These are phyloP conservation scores for Mellivora capensis DNA, from an alignment of 2,113 vertebrate species.

Conservation along the genomic window DNA sequence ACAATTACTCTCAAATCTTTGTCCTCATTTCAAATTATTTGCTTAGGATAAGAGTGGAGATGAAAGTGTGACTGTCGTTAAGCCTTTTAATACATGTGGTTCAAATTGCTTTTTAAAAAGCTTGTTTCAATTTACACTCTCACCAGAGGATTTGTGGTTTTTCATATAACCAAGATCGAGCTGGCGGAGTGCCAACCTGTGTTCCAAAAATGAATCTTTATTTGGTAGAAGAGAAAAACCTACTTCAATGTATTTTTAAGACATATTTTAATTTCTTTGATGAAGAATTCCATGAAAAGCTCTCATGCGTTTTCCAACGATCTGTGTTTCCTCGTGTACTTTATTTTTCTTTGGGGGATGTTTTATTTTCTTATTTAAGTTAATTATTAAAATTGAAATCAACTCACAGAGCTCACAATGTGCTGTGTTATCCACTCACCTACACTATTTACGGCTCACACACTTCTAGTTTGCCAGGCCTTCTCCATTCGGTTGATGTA, in stretches of 20 bases:
- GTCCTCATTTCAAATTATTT: slow-evolving; percentile 34
- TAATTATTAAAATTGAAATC: not conserved
- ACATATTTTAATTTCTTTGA: not conserved
- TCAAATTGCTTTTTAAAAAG: slow-evolving; percentile 43
- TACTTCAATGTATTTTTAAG: not conserved
- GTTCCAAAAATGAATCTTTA: not conserved
- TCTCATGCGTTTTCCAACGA: not conserved
- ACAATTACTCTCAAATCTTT: not conserved
- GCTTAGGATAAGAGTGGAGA: not conserved
- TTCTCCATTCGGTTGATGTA: not conserved
- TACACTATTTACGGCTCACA: not conserved
- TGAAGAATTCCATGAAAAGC: not conserved
- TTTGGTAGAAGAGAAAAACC: not conserved
- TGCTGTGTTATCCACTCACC: not conserved
- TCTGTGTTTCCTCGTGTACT: not conserved
- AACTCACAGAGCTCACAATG: not conserved
- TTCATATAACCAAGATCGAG: not conserved
- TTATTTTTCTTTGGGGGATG: not conserved
- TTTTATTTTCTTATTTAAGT: not conserved
- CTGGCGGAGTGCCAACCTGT: not conserved
- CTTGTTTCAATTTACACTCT: slow-evolving; percentile 34
- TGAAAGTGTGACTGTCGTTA: not conserved
- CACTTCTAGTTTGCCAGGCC: not conserved
- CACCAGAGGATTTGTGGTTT: not conserved
- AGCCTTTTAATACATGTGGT: slow-evolving; percentile 6